Evolutionary conservation across 2,113 vertebrate species (phyloP).

Genomic region (Gymnarchus niloticus): DNA sequence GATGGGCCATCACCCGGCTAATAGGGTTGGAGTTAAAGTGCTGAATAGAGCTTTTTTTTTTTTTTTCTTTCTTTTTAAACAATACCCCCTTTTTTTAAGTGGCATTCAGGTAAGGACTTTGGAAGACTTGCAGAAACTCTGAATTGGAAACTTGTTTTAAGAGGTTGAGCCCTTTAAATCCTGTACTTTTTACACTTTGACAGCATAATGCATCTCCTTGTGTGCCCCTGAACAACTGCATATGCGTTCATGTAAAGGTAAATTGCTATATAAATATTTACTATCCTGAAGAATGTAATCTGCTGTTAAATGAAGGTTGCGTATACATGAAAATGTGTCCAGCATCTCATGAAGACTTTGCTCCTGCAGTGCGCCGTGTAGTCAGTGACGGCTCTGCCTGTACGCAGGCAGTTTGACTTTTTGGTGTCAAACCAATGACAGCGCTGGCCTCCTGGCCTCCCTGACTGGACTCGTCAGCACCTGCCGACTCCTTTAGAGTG

Average conservation of each 20-base stretch:
- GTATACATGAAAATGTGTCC: slow-evolving; percentile 2
- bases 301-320: slow-evolving; percentile 16
- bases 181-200: slow-evolving; percentile 30
- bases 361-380: background rate
- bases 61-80: no score
- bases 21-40: background rate
- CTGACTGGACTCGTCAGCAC: background rate
- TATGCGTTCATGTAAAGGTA: slow-evolving; percentile 10
- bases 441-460: background rate
- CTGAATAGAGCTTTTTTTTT: background rate
- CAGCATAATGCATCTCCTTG: slow-evolving; percentile 15
- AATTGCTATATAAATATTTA: slow-evolving; percentile 14
- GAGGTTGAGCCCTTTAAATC: slow-evolving; percentile 17
- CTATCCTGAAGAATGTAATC: slow-evolving; percentile 24
- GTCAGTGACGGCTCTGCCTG: background rate
- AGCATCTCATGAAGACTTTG: slow-evolving; percentile 10
- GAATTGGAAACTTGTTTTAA: background rate
- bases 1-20: slow-evolving; percentile 2
- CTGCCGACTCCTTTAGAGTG: background rate
- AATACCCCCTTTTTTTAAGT: background rate
- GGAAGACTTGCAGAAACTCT: background rate
- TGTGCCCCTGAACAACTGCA: background rate
- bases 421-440: background rate
- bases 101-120: slow-evolving; percentile 2
- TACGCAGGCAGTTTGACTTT: background rate